These are phyloP conservation scores for Scaptodrosophila latifasciaeformis DNA, from an alignment of 2,888 invertebrate species.

Conservation along the genomic window DNA sequence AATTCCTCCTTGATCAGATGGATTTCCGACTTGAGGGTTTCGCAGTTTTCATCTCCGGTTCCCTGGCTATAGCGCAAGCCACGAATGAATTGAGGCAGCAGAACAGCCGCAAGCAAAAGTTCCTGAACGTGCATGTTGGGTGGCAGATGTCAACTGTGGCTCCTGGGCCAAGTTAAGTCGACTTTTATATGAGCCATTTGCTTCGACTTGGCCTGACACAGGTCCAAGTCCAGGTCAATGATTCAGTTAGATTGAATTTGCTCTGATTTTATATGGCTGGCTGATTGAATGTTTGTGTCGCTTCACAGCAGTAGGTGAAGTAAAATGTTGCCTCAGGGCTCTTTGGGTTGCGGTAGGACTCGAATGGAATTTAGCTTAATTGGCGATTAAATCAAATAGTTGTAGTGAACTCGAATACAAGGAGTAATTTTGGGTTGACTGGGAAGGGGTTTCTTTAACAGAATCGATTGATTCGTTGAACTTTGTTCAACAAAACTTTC, in stretches of 20 bases:
- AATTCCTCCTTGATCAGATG: slow-evolving; percentile 95
- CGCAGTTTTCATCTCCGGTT: slow-evolving; percentile 84
- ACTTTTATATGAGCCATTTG: slow-evolving; percentile 42
- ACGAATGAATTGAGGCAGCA: slow-evolving; percentile 35
- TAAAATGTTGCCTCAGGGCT: slow-evolving; percentile 14
- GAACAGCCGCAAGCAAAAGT: slow-evolving; percentile 40
- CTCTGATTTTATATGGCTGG: slow-evolving; percentile 33
- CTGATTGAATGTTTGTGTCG: slow-evolving; percentile 60
- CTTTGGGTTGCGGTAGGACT: slow-evolving; percentile 50
- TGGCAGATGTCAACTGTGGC: slow-evolving; percentile 33
- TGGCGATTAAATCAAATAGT: slow-evolving; percentile 58
- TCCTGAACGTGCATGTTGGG: slow-evolving; percentile 48
- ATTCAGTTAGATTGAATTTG: slow-evolving; percentile 30
- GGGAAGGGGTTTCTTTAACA: too few species aligned
- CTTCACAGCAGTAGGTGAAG: slow-evolving; percentile 45
- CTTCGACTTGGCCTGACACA: neutral
- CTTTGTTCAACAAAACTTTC: too few species aligned
- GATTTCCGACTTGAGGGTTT: slow-evolving; percentile 89
- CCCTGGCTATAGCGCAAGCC: slow-evolving; percentile 69
- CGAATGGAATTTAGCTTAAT: slow-evolving; percentile 36
- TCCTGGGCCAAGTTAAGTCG: neutral
- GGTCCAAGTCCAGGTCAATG: slow-evolving; percentile 23
- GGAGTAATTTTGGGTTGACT: slow-evolving; percentile 3
- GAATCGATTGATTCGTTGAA: too few species aligned
- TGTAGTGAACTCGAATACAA: slow-evolving; percentile 21